These are phyloP conservation scores for Euura saliciscinereae DNA, from an alignment of 1,140 invertebrate species.

Conservation along the genomic window DNA sequence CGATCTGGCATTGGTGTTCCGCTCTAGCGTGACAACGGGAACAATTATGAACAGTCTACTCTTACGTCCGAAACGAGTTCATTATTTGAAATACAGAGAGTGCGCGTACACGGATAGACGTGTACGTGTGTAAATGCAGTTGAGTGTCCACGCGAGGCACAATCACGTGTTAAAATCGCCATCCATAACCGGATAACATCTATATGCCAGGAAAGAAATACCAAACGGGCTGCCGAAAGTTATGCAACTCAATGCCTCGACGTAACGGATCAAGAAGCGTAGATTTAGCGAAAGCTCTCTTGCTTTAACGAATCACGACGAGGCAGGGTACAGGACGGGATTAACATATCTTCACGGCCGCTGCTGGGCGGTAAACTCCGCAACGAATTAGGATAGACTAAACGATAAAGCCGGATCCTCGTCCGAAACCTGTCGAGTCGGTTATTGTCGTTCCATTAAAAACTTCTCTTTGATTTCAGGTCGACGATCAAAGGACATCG, in stretches of 20 bases:
- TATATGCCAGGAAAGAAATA: background rate
- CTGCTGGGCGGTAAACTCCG: no score
- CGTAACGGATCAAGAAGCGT: background rate
- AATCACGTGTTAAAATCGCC: background rate
- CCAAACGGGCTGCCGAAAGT: background rate
- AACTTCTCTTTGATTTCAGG: conserved; percentile 34
- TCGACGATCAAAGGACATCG: conserved; percentile 34
- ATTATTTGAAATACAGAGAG: background rate
- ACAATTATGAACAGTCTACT: no score
- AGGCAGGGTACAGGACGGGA: background rate
- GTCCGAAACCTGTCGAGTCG: background rate
- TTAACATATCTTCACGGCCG: background rate
- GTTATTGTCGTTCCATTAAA: background rate
- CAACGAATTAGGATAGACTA: no score
- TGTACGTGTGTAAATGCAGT: background rate
- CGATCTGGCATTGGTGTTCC: no score
- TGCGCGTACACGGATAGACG: no score
- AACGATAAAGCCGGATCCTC: no score
- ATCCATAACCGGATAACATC: background rate
- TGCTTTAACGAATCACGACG: conserved; percentile 9
- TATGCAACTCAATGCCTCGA: background rate
- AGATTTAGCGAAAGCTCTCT: conserved; percentile 2
- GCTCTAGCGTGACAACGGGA: no score
- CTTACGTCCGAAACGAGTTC: background rate
- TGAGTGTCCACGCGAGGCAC: background rate